Evolutionary conservation across 2,888 invertebrate genomes (phyloP).

Genomic region (Heliconius sara): DNA sequence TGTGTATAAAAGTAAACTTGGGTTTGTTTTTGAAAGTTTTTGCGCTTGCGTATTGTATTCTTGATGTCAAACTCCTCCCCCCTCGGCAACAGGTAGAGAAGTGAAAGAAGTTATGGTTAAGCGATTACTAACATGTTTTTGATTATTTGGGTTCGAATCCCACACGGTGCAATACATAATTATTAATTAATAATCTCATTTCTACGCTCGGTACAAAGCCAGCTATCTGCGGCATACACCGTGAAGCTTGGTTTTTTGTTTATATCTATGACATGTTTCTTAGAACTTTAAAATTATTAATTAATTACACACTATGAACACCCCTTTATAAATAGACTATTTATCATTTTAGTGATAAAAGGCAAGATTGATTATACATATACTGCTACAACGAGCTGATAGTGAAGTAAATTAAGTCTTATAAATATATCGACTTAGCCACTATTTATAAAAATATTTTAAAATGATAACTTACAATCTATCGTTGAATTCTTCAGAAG

Average conservation of each 20-base stretch:
- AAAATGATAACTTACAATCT: constrained; percentile 28
- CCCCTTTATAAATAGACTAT: constrained; percentile 37
- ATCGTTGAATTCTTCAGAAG: constrained; percentile 26
- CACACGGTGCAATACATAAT: too few species aligned
- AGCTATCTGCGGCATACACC: too few species aligned
- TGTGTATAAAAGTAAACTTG: background rate
- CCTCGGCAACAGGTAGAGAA: constrained; percentile 65
- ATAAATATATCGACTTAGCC: constrained; percentile 12
- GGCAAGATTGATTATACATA: constrained; percentile 35
- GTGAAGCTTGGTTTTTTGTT: background rate
- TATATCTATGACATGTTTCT: background rate
- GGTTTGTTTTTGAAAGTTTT: constrained; percentile 41
- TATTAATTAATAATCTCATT: background rate
- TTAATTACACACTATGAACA: constrained; percentile 28
- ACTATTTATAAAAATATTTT: constrained; percentile 23
- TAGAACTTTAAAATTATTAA: background rate
- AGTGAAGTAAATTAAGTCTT: constrained; percentile 24
- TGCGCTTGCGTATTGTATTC: constrained; percentile 66
- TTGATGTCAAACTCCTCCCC: constrained; percentile 65
- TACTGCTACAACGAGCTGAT: constrained; percentile 31
- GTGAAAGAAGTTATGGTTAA: constrained; percentile 5
- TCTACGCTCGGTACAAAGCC: too few species aligned
- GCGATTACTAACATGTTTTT: constrained; percentile 10
- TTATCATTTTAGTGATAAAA: constrained; percentile 39
- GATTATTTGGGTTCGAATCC: background rate